Evolutionary conservation across 2,888 invertebrate genomes (phyloP), one percentile per base, ranked within the genome.

Genomic region (Ommatoiulus sabulosus): DNA sequence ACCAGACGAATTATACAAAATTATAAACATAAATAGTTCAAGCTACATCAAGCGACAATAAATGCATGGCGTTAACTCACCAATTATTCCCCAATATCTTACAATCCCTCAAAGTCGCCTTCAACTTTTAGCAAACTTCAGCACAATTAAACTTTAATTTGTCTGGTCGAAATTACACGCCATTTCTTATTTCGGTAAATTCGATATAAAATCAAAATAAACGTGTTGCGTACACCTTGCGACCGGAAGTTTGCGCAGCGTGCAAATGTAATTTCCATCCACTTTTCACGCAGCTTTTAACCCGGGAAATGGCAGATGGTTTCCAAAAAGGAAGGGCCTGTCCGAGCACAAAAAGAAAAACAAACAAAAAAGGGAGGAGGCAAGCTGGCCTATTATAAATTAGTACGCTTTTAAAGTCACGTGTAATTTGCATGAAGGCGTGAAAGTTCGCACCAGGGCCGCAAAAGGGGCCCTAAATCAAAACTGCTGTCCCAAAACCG

Each of bases 401-500:
- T 63, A 63, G 63, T 63, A 63, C 63, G 63, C 63, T 63, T 63
- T 63, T 63, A 63, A 63, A 20, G 6, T 63, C n/a, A n/a, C n/a
- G 63, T n/a, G 63, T 63, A 63, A 63, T 63, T 63, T 63, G 63
- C 63, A 63, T 63, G 63, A 4, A 63, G 63, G 63, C 20, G 63
- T 63, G 63, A 63, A 63, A 63, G n/a, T 63, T 63, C 63, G 7
- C 63, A 7, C 63, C 20, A 63, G 63, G 17, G 4, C 57, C 10
- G 12, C 8, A 57, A 15, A 17, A 57, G 35, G 57, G 12, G n/a
- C 63, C 63, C 63, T 63, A 63, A 63, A 63, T 63, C 63, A 63
- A 63, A 52, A 52, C 52, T 15, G 52, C 15, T 52, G 52, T 3
- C 3, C 52, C 2, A 35, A 35, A 63, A 57, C 57, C 15, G 57